Conservation (phyloP, 2,113 vertebrate genomes). For the Corythornis madagascariensis region DNA sequence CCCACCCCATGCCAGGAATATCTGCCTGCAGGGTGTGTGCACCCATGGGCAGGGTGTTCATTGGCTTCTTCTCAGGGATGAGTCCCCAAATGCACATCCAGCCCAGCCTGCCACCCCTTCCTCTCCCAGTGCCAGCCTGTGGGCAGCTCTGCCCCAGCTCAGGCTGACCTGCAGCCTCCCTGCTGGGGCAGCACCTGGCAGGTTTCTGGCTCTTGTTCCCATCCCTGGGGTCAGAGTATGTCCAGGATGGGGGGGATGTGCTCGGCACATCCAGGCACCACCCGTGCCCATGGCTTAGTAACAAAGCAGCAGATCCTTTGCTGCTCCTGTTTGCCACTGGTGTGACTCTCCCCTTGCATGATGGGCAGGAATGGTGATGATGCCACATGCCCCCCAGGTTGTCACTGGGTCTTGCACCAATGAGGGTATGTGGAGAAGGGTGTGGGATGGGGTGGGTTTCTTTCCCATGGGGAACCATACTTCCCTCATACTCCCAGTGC, state of each 20-base stretch:
- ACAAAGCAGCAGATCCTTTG: neutral
- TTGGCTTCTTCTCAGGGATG: neutral
- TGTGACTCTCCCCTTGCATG: neutral
- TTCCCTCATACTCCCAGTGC: accelerated
- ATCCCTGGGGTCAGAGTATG: neutral
- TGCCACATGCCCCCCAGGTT: accelerated
- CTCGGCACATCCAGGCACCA: neutral
- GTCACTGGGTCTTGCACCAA: neutral
- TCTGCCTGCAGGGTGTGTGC: neutral
- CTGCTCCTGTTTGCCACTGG: neutral
- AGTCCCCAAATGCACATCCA: neutral
- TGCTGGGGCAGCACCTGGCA: neutral
- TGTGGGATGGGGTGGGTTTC: neutral
- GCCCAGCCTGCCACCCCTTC: neutral
- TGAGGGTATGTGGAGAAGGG: accelerated
- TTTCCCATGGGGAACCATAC: accelerated
- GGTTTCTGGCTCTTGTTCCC: neutral
- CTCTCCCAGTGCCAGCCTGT: neutral
- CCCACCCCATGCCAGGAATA: slow-evolving; percentile 36
- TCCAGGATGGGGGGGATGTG: neutral
- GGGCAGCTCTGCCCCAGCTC: accelerated
- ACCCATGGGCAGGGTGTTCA: neutral
- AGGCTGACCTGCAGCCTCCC: neutral
- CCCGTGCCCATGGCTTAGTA: neutral
- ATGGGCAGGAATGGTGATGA: accelerated